Conservation (phyloP, 2,113 vertebrate species). For the Crotalus tigris region DNA sequence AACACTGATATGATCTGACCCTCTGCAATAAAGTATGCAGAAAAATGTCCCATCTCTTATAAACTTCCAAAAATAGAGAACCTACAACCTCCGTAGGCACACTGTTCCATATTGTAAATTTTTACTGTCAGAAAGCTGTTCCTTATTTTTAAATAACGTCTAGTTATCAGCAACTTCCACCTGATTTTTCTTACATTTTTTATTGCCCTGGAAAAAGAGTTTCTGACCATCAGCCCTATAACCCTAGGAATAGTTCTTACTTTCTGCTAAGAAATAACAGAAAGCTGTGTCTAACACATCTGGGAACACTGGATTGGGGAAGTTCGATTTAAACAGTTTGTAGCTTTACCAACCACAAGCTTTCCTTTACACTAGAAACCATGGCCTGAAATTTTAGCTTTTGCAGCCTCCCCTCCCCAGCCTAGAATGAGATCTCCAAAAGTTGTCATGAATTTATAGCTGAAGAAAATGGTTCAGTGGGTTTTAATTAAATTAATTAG, state of each 20-base stretch:
- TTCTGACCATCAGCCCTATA: neutral
- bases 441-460: neutral
- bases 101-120: neutral
- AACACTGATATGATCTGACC: neutral
- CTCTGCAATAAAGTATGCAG: neutral
- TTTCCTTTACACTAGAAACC: neutral
- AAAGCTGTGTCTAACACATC: neutral
- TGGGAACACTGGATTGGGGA: neutral
- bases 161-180: neutral
- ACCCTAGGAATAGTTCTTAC: neutral
- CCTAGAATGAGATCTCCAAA: neutral
- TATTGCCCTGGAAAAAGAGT: neutral
- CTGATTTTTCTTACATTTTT: neutral
- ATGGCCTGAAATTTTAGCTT: neutral
- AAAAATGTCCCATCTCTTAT: neutral
- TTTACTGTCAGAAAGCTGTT: neutral
- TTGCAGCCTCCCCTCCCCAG: neutral
- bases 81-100: neutral
- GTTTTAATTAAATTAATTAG: neutral
- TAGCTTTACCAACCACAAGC: neutral
- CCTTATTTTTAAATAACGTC: neutral
- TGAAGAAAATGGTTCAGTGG: neutral
- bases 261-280: neutral
- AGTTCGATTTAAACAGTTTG: neutral
- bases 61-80: neutral